Base-by-base conservation (phyloP, 2,113 vertebrate species). In the Coptodon bakossiorum region DNA sequence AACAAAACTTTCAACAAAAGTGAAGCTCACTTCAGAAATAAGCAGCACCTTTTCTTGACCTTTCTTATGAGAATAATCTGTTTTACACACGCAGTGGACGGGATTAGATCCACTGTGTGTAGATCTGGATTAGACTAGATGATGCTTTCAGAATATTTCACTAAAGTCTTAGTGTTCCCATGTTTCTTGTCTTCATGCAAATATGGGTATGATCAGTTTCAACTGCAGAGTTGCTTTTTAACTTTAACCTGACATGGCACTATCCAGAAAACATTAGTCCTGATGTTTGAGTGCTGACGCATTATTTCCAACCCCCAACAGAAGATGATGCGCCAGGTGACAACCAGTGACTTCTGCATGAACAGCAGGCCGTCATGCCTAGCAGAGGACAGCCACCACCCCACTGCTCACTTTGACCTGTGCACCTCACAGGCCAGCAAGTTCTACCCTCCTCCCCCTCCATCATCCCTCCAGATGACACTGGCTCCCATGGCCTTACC, bases 241-340 rank as follows among this genome's bases (percentile, higher is more conserved):
- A 31, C 17, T 78, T 73, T 43, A 31, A 6, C 38, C 43, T 48
- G 3, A 7, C 9, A 9, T 53, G 17, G 3, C 12, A n/a, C 10
- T 43, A 24, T 48, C 29, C 13, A 40, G 57, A 63, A 54, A 29
- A 16, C 43, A 19, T 29, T 11, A 5, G 6, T 22, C 22, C 6
- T 56, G 13, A 9, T 59, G 53, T 81, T 43, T 68, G 24, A 36
- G 36, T 83, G 13, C 24, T 48, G 85, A 89, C 78, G 7, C 38
- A 7, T 79, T 80, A 2, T 92, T 81, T 96, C 5, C 86, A 83
- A 95, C 91, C 68, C 95, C 87, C 89, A 97, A 88, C 94, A 97
- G 97, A 99, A 97, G 96, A 99, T 99, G 98, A 99, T 99, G 98
- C 98, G 98, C 94, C 98, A 98, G 80, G 98, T 98, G 95, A 96